Evolutionary conservation across 1,140 invertebrate species (phyloP), one percentile per base, ranked within the genome.

Genomic region (Dreissena polymorpha): DNA sequence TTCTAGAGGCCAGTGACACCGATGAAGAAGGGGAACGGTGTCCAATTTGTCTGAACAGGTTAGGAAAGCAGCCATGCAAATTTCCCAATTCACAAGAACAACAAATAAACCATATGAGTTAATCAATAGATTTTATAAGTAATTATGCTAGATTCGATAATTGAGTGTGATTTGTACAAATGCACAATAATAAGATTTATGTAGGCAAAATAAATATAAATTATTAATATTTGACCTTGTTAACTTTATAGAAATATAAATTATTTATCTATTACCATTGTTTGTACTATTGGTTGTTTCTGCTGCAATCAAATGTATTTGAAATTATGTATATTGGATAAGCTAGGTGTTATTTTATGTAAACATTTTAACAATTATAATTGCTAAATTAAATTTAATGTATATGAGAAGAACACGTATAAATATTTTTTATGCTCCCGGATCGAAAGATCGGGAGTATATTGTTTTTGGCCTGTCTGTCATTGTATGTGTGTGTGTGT

Each of bases 31-130:
- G 94, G 21, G 93, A 93, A 27, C 89, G 85, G 87, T 98, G 97
- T 93, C 96, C 97, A 0, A 97, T 98, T 89, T 98, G 97, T 93
- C 88, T 95, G 51, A 90, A 92, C 25, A 88, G 90, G 57, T 60
- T 23, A 60, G 57, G 2, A 39, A 39, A 8, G 39, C 39, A 39
- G 39, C 57, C 21, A n/a, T 3, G 57, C 21, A 60, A 3, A 60
- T 60, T 60, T 60, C 57, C 16, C 16, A n/a, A 18, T 60, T 3
- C 16, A 60, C 21, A 60, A 60, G 21, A 60, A 23, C 16, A 23
- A 60, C 16, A n/a, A 60, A 18, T 23, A 12, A 10, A 6, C 6
- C 57, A 60, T 10, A 60, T 60, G 57, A 5, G 21, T n/a, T 60
- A 5, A 10, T 60, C 57, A 3, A 60, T 60, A 39, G 39, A 39